Conservation (phyloP, 2,113 vertebrate genomes). For the Oxyura jamaicensis region DNA sequence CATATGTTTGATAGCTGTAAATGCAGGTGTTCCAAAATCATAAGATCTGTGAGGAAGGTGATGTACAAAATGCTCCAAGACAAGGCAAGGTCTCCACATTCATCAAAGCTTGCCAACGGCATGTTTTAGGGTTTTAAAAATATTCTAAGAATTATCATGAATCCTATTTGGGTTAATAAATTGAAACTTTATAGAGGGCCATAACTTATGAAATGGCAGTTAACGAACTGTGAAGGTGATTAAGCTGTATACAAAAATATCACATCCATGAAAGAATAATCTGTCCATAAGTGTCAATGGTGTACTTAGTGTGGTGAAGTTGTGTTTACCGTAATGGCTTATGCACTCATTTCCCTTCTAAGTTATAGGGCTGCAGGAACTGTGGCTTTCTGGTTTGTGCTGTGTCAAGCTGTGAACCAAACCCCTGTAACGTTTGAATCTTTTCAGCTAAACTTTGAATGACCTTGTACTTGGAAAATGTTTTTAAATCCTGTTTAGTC, state of each 20-base stretch:
- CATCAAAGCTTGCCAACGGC: not conserved
- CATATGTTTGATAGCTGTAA: not conserved
- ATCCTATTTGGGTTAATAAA: not conserved
- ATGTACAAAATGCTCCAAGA: not conserved
- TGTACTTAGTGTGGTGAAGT: not conserved
- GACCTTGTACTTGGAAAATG: slow-evolving; percentile 35
- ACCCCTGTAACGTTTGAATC: not conserved
- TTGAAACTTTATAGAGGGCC: not conserved
- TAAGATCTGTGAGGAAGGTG: not conserved
- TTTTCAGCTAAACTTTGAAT: slow-evolving; percentile 21
- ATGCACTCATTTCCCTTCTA: not conserved
- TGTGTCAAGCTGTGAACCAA: not conserved
- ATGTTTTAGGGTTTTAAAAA: not conserved
- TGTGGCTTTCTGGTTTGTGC: not conserved
- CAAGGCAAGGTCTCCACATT: not conserved
- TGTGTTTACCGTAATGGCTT: not conserved
- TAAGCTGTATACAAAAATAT: not conserved
- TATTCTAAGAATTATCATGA: not conserved
- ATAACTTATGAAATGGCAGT: not conserved
- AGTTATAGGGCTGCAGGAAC: not conserved
- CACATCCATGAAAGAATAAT: not conserved
- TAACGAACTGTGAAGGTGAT: not conserved
- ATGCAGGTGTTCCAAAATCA: not conserved
- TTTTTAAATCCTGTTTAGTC: slow-evolving; percentile 29
- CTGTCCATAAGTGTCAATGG: not conserved